Base-by-base conservation (phyloP, 2,113 vertebrate species). In the Myotis lucifugus region DNA sequence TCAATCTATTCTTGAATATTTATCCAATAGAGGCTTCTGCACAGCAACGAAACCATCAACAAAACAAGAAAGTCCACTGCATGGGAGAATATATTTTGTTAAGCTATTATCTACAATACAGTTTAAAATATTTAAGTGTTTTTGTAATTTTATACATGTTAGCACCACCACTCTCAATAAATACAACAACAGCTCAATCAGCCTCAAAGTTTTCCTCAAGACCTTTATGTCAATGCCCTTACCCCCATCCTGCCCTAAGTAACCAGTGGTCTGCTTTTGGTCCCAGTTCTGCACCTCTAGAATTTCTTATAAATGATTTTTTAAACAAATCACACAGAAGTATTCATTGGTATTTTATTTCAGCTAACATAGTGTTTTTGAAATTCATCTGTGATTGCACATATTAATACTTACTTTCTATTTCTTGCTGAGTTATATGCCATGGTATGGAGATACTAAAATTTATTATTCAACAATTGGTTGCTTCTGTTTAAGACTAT, bases 201-300 rank as follows among this genome's bases (percentile, higher is more conserved):
- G 3, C 13, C 19, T 85, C 29, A 92, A 66, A n/a, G 6, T 5
- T 54, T 61, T 93, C 32, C 8, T 77, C 27, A 48, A 1, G 6
- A 2, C 18, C 1, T 32, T 88, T 25, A 17, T 2, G 66, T 18
- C 21, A 7, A 37, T 77, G 5, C 6, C 0, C 0, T 48, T 9
- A 23, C 10, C 9, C 3, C 9, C 0, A 69, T 42, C 42, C 46
- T 5, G 19, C 29, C 9, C 23, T 64, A 14, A 78, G 2, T 61
- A 50, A 66, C 1, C 15, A 88, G 11, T 5, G 6, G 18, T 61
- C 11, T 82, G 67, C 23, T 76, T 59, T 76, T 5, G 74, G 14
- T 50, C 37, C 48, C 0, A 21, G 3, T 29, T n/a, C 23, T 17
- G 6, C 6, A 61, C 34, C 6, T 74, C 11, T 50, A 73, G 4